Conservation (phyloP, 2,888 invertebrate species). For the Pristionchus maxplancki region DNA sequence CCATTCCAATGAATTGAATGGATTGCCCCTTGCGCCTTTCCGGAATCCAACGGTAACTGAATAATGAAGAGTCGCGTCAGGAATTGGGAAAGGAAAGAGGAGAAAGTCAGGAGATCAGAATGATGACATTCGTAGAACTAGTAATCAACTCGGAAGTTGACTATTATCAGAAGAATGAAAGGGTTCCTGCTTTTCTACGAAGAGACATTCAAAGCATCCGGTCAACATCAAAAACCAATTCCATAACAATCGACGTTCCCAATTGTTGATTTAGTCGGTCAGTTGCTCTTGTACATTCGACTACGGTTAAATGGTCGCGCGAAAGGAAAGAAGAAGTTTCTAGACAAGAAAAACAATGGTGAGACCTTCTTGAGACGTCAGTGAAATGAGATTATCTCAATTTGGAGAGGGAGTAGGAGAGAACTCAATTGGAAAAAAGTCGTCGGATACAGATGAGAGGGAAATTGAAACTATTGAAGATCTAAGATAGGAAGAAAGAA, state of each 20-base stretch:
- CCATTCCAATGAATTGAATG: conserved; percentile 9
- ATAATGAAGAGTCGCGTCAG: not conserved
- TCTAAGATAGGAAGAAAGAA: not conserved
- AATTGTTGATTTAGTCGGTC: too few relatives aligned
- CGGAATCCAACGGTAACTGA: conserved; percentile 27
- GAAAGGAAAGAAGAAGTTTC: not conserved
- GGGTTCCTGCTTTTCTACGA: too few relatives aligned
- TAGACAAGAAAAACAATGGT: conserved; percentile 6
- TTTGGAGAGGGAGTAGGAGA: conserved; percentile 33
- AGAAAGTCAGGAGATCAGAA: not conserved
- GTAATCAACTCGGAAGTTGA: too few relatives aligned
- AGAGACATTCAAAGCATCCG: too few relatives aligned
- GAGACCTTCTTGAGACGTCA: not conserved
- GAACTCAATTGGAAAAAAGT: conserved; percentile 37
- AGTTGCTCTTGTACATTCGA: not conserved
- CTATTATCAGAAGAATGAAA: too few relatives aligned
- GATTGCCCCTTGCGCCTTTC: not conserved
- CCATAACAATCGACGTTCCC: too few relatives aligned
- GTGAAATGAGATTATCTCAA: conserved; percentile 38
- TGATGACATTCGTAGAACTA: not conserved
- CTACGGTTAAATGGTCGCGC: not conserved
- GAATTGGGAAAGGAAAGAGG: not conserved
- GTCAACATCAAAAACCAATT: not conserved
- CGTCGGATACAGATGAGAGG: not conserved
- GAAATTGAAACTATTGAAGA: conserved; percentile 13